These are phyloP conservation scores for Oxystoma pomonae DNA, from an alignment of 2,888 invertebrate species.

Conservation along the genomic window DNA sequence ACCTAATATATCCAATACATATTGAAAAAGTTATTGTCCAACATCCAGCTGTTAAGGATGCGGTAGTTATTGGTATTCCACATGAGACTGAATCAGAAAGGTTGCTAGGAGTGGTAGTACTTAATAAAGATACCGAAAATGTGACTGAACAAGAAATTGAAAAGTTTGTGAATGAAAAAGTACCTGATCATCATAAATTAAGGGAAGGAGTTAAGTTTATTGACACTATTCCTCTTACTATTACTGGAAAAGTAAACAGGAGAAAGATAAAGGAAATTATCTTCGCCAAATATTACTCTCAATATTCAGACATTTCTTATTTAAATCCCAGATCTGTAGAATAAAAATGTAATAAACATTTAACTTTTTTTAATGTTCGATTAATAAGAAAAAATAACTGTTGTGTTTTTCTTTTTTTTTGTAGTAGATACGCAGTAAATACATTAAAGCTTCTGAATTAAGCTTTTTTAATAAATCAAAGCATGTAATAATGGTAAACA, in stretches of 20 bases:
- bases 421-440: too few relatives aligned
- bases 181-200: constrained; percentile 16
- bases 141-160: constrained; percentile 15
- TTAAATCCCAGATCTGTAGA: background rate
- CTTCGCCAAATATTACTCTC: background rate
- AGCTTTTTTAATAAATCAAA: too few relatives aligned
- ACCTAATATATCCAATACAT: constrained; percentile 10
- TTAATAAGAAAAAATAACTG: too few relatives aligned
- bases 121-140: constrained; percentile 3
- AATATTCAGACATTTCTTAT: background rate
- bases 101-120: constrained; percentile 14
- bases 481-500: too few relatives aligned
- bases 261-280: constrained; percentile 10
- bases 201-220: constrained; percentile 17
- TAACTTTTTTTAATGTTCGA: too few relatives aligned
- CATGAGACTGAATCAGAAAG: constrained; percentile 13
- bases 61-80: constrained; percentile 17
- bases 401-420: too few relatives aligned
- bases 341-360: too few relatives aligned
- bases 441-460: too few relatives aligned
- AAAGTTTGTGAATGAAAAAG: constrained; percentile 12
- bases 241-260: constrained; percentile 14
- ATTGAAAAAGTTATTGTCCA: constrained; percentile 13
- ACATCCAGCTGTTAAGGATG: constrained; percentile 16
- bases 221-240: constrained; percentile 8